A percentile compares a stretch with the other conserved stretches of the same genome.
phyloP scores from a whole-genome alignment of 2,888 invertebrate species.

The Rhodophaea formosa region DNA sequence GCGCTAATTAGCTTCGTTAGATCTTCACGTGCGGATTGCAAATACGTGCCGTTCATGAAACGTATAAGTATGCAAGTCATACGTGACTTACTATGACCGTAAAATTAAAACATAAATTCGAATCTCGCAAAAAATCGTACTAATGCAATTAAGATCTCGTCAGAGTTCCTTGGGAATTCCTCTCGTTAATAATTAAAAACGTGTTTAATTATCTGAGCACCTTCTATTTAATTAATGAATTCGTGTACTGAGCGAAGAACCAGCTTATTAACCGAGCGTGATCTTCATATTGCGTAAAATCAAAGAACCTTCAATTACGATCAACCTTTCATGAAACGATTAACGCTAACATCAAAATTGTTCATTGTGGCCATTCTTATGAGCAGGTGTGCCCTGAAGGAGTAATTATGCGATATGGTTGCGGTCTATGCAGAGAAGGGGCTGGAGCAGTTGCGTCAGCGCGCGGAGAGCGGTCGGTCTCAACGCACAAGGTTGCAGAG shows the following conservation, averaged over 20 bases:
- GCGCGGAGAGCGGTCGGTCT: conserved; percentile 74
- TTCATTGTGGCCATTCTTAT: conserved; percentile 60
- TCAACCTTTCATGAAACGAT: conserved; percentile 72
- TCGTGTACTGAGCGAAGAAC: conserved; percentile 10
- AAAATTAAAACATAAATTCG: background rate
- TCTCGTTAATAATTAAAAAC: conserved; percentile 9
- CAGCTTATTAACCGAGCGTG: conserved; percentile 28
- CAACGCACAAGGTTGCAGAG: conserved; percentile 80
- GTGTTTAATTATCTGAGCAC: conserved; percentile 17
- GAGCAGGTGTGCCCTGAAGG: conserved; percentile 76
- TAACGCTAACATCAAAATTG: conserved; percentile 50
- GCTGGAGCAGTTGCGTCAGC: conserved; percentile 76
- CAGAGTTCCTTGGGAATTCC: background rate
- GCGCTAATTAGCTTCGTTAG: conserved; percentile 46
- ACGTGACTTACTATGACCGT: background rate
- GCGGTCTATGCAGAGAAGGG: conserved; percentile 69
- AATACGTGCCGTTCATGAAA: conserved; percentile 14
- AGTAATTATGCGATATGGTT: conserved; percentile 71
- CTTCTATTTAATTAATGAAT: conserved; percentile 4
- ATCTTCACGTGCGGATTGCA: conserved; percentile 23
- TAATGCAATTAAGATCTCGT: background rate
- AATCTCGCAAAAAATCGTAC: background rate
- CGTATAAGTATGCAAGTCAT: background rate
- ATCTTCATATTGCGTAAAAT: conserved; percentile 49
- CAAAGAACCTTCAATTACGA: conserved; percentile 59